These are phyloP conservation scores for Drosophila flavopinicola DNA, from an alignment of 2,888 invertebrate species.

Conservation along the genomic window DNA sequence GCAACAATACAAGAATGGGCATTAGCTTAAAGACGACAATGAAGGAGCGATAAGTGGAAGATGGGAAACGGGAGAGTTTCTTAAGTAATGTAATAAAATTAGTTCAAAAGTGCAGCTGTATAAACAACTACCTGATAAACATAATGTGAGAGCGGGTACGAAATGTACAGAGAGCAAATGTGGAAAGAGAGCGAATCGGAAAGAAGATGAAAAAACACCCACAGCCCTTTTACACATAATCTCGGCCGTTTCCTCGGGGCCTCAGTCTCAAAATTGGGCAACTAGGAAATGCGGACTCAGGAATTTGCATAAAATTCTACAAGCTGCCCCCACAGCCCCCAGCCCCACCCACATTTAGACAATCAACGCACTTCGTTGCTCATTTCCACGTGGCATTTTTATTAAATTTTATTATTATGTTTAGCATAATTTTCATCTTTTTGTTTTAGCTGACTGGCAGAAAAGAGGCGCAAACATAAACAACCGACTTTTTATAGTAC, in stretches of 20 bases:
- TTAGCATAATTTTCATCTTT: conserved; percentile 69
- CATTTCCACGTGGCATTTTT: conserved; percentile 53
- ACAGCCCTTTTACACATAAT: conserved; percentile 49
- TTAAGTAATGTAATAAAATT: conserved; percentile 67
- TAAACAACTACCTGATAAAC: conserved; percentile 74
- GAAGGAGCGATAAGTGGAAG: conserved; percentile 6
- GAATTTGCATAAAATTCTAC: conserved; percentile 72
- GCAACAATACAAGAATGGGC: conserved; percentile 28
- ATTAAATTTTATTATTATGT: conserved; percentile 75
- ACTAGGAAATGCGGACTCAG: conserved; percentile 39
- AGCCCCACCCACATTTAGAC: conserved; percentile 42
- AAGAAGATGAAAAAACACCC: neutral
- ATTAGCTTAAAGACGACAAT: conserved; percentile 33
- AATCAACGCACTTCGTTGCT: conserved; percentile 30
- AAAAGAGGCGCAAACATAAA: conserved; percentile 16
- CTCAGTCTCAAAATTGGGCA: conserved; percentile 21
- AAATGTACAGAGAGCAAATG: neutral
- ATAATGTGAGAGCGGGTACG: conserved; percentile 14
- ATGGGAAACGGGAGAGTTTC: conserved; percentile 6
- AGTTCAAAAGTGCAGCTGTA: conserved; percentile 66
- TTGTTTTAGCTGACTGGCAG: conserved; percentile 10
- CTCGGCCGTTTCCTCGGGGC: conserved; percentile 7
- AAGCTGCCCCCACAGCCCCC: too few species aligned
- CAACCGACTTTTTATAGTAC: conserved; percentile 23
- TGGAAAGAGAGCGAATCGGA: neutral